Evolutionary conservation across 2,888 invertebrate species (phyloP).

Genomic region (Andrena flavipes): DNA sequence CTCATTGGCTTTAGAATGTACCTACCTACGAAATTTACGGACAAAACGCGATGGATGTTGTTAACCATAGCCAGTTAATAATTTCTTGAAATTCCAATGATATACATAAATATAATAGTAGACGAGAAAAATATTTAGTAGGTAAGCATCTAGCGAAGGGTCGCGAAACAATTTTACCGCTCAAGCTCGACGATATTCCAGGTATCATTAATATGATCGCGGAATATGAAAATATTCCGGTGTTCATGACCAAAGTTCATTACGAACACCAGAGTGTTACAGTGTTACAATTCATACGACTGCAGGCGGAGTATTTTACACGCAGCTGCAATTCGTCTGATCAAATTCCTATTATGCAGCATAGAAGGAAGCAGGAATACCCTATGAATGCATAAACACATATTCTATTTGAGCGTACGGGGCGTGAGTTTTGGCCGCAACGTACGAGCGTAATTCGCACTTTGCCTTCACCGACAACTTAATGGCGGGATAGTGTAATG

Average conservation of each 20-base stretch:
- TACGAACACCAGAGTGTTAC: background rate
- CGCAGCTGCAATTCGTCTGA: background rate
- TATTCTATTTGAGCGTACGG: background rate
- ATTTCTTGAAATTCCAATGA: background rate
- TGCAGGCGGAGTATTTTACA: background rate
- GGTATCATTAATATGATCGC: too few species aligned
- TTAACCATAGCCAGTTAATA: background rate
- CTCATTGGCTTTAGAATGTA: background rate
- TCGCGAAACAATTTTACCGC: background rate
- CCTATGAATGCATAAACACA: background rate
- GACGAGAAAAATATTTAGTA: background rate
- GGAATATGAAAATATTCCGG: too few species aligned
- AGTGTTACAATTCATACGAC: background rate
- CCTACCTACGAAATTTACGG: background rate
- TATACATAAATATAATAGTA: background rate
- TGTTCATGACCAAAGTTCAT: too few species aligned
- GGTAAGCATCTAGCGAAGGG: background rate
- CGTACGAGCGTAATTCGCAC: background rate
- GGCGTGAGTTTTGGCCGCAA: background rate
- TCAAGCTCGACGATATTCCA: too few species aligned
- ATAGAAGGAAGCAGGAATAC: background rate
- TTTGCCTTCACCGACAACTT: background rate
- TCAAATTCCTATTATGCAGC: conserved; percentile 1
- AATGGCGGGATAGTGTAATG: background rate
- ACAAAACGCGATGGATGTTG: background rate